Evolutionary conservation across 2,888 invertebrate genomes (phyloP).

Genomic region (Papilio demoleus): DNA sequence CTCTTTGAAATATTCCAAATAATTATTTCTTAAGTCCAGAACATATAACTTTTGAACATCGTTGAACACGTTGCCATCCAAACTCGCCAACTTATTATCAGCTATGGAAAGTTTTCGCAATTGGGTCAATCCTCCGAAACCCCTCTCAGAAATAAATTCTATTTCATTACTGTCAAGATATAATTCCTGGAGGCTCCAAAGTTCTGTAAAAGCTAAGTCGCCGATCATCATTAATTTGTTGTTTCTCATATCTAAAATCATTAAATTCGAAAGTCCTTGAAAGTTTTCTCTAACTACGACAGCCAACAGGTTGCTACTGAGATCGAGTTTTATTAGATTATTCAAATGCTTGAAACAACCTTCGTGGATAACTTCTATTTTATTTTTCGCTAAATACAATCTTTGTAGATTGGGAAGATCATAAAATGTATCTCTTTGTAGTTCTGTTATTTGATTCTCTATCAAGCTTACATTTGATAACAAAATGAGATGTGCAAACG

Average conservation of each 20-base stretch:
- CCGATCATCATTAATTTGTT: constrained; percentile 92
- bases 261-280: constrained; percentile 88
- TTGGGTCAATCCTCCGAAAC: constrained; percentile 89
- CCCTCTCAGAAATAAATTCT: constrained; percentile 89
- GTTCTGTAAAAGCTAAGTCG: constrained; percentile 91
- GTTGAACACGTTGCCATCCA: constrained; percentile 88
- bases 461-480: constrained; percentile 88
- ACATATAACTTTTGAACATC: constrained; percentile 88
- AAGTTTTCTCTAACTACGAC: constrained; percentile 91
- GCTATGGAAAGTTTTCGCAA: constrained; percentile 88
- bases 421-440: constrained; percentile 89
- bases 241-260: constrained; percentile 88
- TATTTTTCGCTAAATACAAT: constrained; percentile 92
- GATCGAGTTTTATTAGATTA: constrained; percentile 90
- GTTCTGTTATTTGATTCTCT: constrained; percentile 89
- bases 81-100: constrained; percentile 88
- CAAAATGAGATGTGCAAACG: constrained; percentile 89
- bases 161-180: constrained; percentile 88
- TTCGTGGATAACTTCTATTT: constrained; percentile 92
- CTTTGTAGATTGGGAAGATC: constrained; percentile 88
- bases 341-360: constrained; percentile 90
- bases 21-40: constrained; percentile 90
- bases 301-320: constrained; percentile 89
- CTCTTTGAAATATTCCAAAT: constrained; percentile 88
- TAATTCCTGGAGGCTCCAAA: constrained; percentile 89